These are phyloP conservation scores for Leptocoma aspasia DNA, from an alignment of 2,113 vertebrate genomes.

Conservation along the genomic window DNA sequence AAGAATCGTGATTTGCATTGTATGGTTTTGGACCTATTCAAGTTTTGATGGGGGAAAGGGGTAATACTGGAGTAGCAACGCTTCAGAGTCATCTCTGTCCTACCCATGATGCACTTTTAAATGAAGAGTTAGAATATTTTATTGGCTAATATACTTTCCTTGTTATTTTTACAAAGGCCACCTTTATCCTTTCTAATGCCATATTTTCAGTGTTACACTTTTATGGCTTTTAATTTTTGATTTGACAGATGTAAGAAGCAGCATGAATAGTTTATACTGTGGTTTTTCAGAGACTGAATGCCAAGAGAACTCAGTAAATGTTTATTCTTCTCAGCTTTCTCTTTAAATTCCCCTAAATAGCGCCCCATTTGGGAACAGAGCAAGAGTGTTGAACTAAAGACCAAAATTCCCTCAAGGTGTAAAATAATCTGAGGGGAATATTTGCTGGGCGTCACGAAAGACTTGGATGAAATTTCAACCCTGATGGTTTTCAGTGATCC, in stretches of 20 bases:
- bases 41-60: conserved; percentile 74
- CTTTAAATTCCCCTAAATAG: conserved; percentile 81
- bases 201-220: conserved; percentile 86
- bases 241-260: conserved; percentile 81
- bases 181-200: conserved; percentile 84
- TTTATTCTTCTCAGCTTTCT: conserved; percentile 87
- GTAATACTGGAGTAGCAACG: conserved; percentile 67
- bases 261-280: conserved; percentile 84
- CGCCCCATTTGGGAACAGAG: conserved; percentile 82
- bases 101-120: conserved; percentile 85
- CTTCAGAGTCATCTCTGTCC: conserved; percentile 76
- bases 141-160: conserved; percentile 84
- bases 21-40: conserved; percentile 78
- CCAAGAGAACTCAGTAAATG: conserved; percentile 86
- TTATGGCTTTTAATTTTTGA: conserved; percentile 83
- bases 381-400: conserved; percentile 83
- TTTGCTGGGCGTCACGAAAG: conserved; percentile 83
- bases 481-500: conserved; percentile 79
- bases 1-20: conserved; percentile 82
- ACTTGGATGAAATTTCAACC: conserved; percentile 85
- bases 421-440: conserved; percentile 80
- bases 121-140: conserved; percentile 85
- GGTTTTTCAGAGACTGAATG: conserved; percentile 83
- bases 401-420: conserved; percentile 85
- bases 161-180: conserved; percentile 86